A percentile compares a stretch with the other conserved stretches of the same genome.
phyloP scores from a whole-genome alignment of 1,140 invertebrate species.

The Agrilus planipennis region DNA sequence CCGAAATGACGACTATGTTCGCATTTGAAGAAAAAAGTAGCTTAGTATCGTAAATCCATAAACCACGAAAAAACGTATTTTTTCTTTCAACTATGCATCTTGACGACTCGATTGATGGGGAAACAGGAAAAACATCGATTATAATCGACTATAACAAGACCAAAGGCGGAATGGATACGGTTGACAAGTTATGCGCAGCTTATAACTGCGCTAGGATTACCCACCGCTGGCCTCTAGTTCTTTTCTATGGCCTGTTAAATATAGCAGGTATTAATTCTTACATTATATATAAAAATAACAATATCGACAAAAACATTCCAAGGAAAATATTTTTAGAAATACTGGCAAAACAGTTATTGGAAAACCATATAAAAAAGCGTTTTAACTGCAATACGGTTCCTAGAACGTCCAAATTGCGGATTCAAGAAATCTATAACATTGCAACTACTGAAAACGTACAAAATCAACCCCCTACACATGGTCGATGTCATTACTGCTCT shows the following conservation, averaged over 20 bases:
- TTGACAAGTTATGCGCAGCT: no score
- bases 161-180: no score
- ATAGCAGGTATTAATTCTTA: no score
- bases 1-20: conserved; percentile 11
- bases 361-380: not conserved
- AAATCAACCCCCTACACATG: not conserved
- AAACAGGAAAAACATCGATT: no score
- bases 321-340: not conserved
- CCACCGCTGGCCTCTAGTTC: no score
- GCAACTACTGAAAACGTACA: not conserved
- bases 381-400: not conserved
- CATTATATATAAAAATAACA: no score
- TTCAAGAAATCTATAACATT: not conserved
- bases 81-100: no score
- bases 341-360: not conserved
- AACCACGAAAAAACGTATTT: conserved; percentile 23
- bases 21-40: conserved; percentile 9
- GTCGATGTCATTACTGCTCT: not conserved
- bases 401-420: not conserved
- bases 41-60: conserved; percentile 22
- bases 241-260: no score
- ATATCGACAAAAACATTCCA: no score
- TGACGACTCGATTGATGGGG: no score
- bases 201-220: no score
- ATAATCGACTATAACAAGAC: no score